Evolutionary conservation across 2,113 vertebrate genomes (phyloP), one percentile per base, ranked within the genome.

Genomic region (Alligator sinensis): DNA sequence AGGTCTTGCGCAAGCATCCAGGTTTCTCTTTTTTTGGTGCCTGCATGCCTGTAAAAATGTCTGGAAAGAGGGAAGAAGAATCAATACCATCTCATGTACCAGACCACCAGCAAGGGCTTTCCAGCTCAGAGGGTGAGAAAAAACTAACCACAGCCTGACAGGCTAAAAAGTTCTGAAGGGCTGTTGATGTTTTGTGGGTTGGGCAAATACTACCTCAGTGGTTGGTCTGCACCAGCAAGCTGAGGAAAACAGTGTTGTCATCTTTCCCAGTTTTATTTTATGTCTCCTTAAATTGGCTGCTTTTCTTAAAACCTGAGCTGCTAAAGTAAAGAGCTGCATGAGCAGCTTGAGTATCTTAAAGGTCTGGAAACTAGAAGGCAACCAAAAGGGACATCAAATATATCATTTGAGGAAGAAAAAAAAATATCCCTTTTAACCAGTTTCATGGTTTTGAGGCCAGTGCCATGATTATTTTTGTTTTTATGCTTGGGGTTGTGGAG

Each of bases 101-200:
- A 64, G 79, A 60, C 90, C 88, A 79, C 90, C 77, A 72, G 30
- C 30, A 38, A 82, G 68, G 58, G 77, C 10, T 82, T 84, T 79
- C 47, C 47, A 68, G 61, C 86, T 62, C 76, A 24, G 59, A 87
- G 25, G 63, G 80, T 76, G 77, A 82, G 59, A 96, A 57, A 87
- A 80, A 88, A 93, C 82, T 68, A 88, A 89, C 91, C 18, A 15
- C 90, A 72, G 82, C 78, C 22, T 47, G 58, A 61, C 88, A 76
- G 62, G 28, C 87, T 27, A 28, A 75, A 93, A 84, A 96, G 68
- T 88, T 80, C 78, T 47, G 38, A 85, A 89, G 90, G 87, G 68
- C 61, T 81, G 34, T 28, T 74, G 84, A 9, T 91, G 83, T 82
- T 80, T 57, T 84, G 0, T 0, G 84, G 86, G 38, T 88, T 93